A percentile compares a stretch with the other conserved stretches of the same genome.
These are phyloP conservation scores for Apis dorsata DNA, from an alignment of 1,140 invertebrate genomes.

Conservation along the genomic window DNA sequence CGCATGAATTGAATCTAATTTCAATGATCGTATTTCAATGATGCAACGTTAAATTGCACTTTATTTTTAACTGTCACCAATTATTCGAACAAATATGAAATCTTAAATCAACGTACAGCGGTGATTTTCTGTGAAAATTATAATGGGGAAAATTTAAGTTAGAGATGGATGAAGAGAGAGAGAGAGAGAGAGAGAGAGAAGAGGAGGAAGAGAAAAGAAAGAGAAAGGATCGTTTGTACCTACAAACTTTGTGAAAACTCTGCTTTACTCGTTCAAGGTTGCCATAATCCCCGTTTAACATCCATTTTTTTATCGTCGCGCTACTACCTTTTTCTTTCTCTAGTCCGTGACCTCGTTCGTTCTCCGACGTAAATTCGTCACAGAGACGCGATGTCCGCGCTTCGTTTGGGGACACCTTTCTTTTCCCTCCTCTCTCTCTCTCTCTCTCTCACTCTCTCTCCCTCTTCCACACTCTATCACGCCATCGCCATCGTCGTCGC, in stretches of 20 bases:
- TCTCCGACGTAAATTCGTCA: conserved; percentile 64
- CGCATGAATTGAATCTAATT: background rate
- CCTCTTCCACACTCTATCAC: conserved; percentile 7
- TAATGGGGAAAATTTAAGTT: background rate
- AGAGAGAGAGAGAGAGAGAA: no score
- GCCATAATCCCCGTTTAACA: conserved; percentile 56
- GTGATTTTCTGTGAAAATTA: no score
- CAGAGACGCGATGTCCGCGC: conserved; percentile 61
- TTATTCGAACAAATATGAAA: background rate
- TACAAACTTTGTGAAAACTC: conserved; percentile 39
- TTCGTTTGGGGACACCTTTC: conserved; percentile 64
- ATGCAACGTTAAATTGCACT: background rate
- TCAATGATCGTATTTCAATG: background rate
- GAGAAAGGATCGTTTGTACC: background rate
- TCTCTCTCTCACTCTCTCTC: conserved; percentile 11
- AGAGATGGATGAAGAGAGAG: background rate
- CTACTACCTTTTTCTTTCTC: conserved; percentile 56
- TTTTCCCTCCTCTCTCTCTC: conserved; percentile 24
- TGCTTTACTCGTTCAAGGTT: conserved; percentile 52
- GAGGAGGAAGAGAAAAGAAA: no score
- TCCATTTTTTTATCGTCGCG: conserved; percentile 27
- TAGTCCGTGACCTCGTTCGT: conserved; percentile 67
- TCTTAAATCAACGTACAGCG: background rate
- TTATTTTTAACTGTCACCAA: background rate
- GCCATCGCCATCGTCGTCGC: background rate